Conservation (phyloP, 2,113 vertebrate species). For the Lontra canadensis region DNA sequence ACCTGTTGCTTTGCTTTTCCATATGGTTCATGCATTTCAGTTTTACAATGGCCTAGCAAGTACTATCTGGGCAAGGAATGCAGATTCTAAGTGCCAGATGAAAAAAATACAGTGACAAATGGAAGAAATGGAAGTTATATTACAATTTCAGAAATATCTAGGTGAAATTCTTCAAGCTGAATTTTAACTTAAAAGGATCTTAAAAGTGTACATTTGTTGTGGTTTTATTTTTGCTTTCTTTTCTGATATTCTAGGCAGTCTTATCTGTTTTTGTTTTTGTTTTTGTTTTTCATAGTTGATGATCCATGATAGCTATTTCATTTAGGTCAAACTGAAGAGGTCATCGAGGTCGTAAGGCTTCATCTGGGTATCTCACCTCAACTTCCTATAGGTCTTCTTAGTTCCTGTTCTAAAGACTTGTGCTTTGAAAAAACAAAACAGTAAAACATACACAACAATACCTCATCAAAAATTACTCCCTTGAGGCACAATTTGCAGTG, state of each 20-base stretch:
- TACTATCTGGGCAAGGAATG: background rate
- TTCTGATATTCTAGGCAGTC: background rate
- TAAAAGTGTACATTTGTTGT: background rate
- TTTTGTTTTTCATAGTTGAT: background rate
- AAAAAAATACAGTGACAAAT: background rate
- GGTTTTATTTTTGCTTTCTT: constrained; percentile 4
- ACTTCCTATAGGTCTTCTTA: background rate
- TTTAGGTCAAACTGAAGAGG: background rate
- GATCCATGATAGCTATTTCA: background rate
- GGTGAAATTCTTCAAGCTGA: background rate
- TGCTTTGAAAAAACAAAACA: background rate
- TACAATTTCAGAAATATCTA: background rate
- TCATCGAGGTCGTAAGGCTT: background rate
- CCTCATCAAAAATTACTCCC: background rate
- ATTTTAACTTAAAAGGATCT: background rate
- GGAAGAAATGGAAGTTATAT: background rate
- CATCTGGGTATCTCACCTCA: background rate
- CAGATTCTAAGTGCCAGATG: background rate
- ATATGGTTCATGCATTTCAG: background rate
- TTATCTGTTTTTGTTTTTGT: background rate
- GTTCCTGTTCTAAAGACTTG: background rate
- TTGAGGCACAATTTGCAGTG: background rate
- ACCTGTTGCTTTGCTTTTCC: background rate
- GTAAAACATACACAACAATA: background rate
- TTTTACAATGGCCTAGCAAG: background rate